Base-by-base conservation (phyloP, 1,140 invertebrate species). In the Drosophila tani region DNA sequence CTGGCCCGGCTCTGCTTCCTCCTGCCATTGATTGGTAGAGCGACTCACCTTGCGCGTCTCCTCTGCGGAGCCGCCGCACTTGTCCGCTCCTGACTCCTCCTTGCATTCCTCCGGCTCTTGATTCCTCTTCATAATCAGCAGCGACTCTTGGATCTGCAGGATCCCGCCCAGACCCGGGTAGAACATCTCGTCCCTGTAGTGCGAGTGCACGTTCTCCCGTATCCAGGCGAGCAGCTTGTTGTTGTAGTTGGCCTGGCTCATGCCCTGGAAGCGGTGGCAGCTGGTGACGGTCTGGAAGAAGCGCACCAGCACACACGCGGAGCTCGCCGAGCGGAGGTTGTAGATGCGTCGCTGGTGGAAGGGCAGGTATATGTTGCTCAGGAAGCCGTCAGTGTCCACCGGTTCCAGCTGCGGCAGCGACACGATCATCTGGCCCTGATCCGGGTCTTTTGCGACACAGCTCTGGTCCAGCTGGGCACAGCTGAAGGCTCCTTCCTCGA, bases 151-250 rank as follows among this genome's bases (percentile, higher is more conserved):
- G 29, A 93, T 73, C 51, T 86, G 77, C 40, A 93, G 46, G 0
- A 92, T 63, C 1, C 84, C 92, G 0, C 91, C 92, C 40, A 93
- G 60, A 0, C 91, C 92, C 6, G 92, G 92, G 80, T 93, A 93
- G 63, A 93, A 91, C 15, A 75, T 27, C 19, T 91, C 86, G 51
- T 93, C 92, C 2, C 64, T 59, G 47, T 92, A 83, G 62, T 92
- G 86, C 27, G 70, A 15, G 38, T 88, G 59, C 2, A 93, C 17
- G 12, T 69, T 88, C 14, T 91, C 92, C 1, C 68, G 49, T 43
- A 92, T 74, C 92, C 92, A 93, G 4, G 45, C 21, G 32, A 83
- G 75, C 5, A 93, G 60, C 46, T 82, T 79, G 1, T 47, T 15
- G 50, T 93, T 92, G 35, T 87, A 93, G 0, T 35, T 29, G 6